A percentile compares a stretch with the other conserved stretches of the same genome.
Conservation (phyloP, 2,113 vertebrate species). For the Marmota monax region DNA sequence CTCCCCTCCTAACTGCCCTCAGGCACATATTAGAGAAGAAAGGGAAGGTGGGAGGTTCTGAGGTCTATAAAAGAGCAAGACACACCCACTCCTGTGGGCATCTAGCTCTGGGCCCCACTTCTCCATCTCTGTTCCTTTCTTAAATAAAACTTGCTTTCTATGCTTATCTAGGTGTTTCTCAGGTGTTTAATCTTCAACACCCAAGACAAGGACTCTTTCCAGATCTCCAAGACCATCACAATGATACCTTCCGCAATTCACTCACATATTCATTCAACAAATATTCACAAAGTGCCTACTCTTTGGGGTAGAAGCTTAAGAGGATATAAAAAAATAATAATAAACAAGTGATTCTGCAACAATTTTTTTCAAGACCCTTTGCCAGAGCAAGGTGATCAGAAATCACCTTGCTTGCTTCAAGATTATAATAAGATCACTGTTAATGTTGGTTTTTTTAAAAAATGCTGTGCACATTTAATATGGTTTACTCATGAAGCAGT, state of each 20-base stretch:
- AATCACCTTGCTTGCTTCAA: background rate
- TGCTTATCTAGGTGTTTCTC: no score
- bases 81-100: no score
- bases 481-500: background rate
- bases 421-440: background rate
- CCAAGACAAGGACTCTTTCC: no score
- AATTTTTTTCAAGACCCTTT: background rate
- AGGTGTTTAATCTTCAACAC: no score
- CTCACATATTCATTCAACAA: background rate
- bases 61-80: no score
- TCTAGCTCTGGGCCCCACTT: no score
- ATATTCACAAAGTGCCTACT: background rate
- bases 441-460: background rate
- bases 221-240: background rate
- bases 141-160: no score
- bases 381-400: background rate
- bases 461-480: background rate
- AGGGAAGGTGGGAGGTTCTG: no score
- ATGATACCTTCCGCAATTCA: background rate
- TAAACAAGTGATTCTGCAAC: background rate
- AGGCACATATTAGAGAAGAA: no score
- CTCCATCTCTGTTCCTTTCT: no score
- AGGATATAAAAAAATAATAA: background rate
- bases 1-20: no score
- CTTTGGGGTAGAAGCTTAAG: background rate